Conservation (phyloP, 2,113 vertebrate genomes). For the Mormyrus iriodes region DNA sequence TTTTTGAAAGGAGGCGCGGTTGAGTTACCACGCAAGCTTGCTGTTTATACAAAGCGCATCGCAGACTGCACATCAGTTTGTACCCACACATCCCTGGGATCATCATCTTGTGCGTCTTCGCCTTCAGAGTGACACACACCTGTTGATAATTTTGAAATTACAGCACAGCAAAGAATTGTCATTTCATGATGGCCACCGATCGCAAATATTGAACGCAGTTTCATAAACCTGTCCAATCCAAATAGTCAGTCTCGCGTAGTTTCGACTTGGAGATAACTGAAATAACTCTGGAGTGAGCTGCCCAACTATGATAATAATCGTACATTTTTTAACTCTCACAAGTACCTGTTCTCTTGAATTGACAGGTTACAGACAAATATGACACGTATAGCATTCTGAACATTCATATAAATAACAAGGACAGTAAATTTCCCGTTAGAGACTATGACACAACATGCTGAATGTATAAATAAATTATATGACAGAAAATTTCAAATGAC, state of each 20-base stretch:
- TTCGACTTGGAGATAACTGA: background rate
- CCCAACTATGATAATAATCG: background rate
- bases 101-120: constrained; percentile 41
- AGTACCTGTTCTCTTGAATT: background rate
- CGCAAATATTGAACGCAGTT: background rate
- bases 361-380: background rate
- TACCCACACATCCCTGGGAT: constrained; percentile 55
- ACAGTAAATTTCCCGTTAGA: background rate
- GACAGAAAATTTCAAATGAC: background rate
- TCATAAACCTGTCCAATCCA: background rate
- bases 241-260: background rate
- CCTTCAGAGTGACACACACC: constrained; percentile 47
- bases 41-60: background rate
- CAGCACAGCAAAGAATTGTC: background rate
- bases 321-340: background rate
- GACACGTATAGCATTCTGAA: background rate
- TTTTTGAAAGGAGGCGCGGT: background rate
- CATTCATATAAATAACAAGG: background rate
- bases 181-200: background rate
- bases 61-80: background rate
- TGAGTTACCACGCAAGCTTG: background rate
- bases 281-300: background rate
- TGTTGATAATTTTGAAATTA: constrained; percentile 23
- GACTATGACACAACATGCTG: background rate
- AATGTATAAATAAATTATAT: background rate